Conservation (phyloP, 1,140 invertebrate genomes). For the Brachionus paranguensis region DNA sequence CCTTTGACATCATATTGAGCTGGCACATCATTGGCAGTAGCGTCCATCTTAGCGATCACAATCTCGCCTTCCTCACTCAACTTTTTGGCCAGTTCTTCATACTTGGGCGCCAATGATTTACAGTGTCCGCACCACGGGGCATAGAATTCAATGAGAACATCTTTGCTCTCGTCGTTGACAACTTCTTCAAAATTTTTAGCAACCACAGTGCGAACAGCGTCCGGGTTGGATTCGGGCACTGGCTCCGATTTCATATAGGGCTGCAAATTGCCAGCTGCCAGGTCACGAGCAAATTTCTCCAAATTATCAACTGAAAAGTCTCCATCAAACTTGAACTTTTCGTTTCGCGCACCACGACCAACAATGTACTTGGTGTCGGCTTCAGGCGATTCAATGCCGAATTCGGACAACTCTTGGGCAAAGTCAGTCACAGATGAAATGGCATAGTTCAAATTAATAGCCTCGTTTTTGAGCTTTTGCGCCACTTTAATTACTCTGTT, state of each 20-base stretch:
- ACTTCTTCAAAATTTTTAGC: conserved; percentile 94
- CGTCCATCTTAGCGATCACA: conserved; percentile 93
- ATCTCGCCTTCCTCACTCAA: conserved; percentile 71
- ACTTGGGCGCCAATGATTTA: conserved; percentile 81
- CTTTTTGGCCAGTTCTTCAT: conserved; percentile 86
- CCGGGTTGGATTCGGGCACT: conserved; percentile 76
- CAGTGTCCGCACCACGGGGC: conserved; percentile 99
- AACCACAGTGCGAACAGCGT: conserved; percentile 80
- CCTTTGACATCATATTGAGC: conserved; percentile 79
- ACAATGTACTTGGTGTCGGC: conserved; percentile 82
- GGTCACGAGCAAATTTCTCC: conserved; percentile 77
- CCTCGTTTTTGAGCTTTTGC: conserved; percentile 66
- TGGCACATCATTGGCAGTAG: conserved; percentile 95
- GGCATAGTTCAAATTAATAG: conserved; percentile 72
- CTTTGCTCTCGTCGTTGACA: conserved; percentile 80
- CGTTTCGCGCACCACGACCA: conserved; percentile 70
- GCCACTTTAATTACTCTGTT: conserved; percentile 70
- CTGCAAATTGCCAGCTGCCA: conserved; percentile 74
- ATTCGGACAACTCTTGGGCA: conserved; percentile 70
- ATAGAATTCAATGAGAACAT: conserved; percentile 94
- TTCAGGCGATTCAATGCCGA: conserved; percentile 72
- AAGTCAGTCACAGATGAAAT: conserved; percentile 62
- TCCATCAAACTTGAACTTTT: conserved; percentile 81
- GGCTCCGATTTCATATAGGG: conserved; percentile 92
- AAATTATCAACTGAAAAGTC: conserved; percentile 85